A percentile compares a stretch with the other conserved stretches of the same genome.
Conservation (phyloP, 2,888 invertebrate genomes). For the Lamproptera curius region DNA sequence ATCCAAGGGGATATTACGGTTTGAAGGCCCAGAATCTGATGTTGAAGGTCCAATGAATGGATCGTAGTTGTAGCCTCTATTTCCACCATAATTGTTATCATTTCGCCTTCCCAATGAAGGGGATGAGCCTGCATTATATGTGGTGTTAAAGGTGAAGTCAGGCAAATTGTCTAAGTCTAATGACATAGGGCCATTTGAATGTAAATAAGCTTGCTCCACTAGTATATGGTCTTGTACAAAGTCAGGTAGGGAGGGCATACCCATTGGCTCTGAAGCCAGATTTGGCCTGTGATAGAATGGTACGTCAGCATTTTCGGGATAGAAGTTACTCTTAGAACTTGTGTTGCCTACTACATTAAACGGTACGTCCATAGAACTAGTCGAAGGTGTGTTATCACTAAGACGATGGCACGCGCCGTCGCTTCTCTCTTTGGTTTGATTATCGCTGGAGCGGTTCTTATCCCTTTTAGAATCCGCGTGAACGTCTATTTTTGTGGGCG, state of each 20-base stretch:
- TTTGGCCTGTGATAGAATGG: constrained; percentile 66
- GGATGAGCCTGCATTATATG: constrained; percentile 61
- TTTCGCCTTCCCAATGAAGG: constrained; percentile 57
- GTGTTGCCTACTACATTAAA: constrained; percentile 71
- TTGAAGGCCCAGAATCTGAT: constrained; percentile 44
- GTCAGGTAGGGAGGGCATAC: constrained; percentile 86
- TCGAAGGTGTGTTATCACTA: constrained; percentile 63
- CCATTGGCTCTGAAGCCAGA: constrained; percentile 64
- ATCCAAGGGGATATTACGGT: constrained; percentile 55
- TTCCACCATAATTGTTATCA: constrained; percentile 46
- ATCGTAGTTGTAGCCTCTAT: constrained; percentile 60
- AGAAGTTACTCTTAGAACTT: constrained; percentile 71
- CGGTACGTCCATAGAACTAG: constrained; percentile 68
- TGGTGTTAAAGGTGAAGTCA: constrained; percentile 81
- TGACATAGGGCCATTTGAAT: constrained; percentile 71
- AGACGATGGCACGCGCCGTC: constrained; percentile 48
- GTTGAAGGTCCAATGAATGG: constrained; percentile 53
- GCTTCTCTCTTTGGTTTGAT: constrained; percentile 60
- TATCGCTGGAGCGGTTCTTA: constrained; percentile 47
- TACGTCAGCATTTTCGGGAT: constrained; percentile 54
- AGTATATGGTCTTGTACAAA: constrained; percentile 94
- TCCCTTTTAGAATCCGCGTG: constrained; percentile 54
- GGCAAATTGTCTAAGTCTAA: constrained; percentile 82
- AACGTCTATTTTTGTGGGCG: constrained; percentile 61
- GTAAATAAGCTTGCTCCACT: constrained; percentile 86